Base-by-base conservation (phyloP, 2,888 invertebrate genomes). In the Aleiodes testaceus region DNA sequence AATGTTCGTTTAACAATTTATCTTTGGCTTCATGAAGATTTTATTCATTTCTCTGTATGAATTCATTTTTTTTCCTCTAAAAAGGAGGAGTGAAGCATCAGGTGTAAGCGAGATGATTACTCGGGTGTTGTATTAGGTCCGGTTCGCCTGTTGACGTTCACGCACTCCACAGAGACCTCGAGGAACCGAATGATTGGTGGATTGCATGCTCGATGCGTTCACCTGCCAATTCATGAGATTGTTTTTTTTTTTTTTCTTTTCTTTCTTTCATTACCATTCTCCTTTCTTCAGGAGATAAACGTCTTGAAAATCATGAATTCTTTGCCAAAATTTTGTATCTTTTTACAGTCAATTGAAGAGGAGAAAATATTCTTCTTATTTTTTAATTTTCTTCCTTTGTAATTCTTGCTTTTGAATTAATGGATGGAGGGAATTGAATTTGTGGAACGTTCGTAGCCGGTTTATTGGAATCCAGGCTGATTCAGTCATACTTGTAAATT, bases 141-240 rank as follows among this genome's bases (percentile, higher is more conserved):
- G 44, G 18, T 67, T 53, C 47, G 53, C 26, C 44, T 59, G 53
- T 44, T 67, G 30, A 49, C 47, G 49, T 44, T 64, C 66, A 42
- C 20, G 20, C 66, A 68, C 68, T 50, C 36, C 55, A 71, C 63
- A 72, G 67, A 68, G 63, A 68, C 68, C 53, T 63, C 64, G 59
- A 69, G 64, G 42, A 71, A 64, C 65, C 66, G 55, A 36, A 36
- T 36, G 36, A 74, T 74, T 74, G 69, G 72, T 61, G 69, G 66
- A 71, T 70, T 67, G 69, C 63, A 42, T 30, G 12, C 49, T 66
- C 36, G 50, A 12, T 55, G 45, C 63, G 42, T 18, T 72, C 69
- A 72, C 74, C 70, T 74, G 69, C 50, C 70, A 72, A 72, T 72
- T 16, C 66, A 61, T 16, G 47, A 6, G 47, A 47, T 16, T 16